Conservation (phyloP, 2,888 invertebrate genomes). For the Temnothorax unifasciatus region DNA sequence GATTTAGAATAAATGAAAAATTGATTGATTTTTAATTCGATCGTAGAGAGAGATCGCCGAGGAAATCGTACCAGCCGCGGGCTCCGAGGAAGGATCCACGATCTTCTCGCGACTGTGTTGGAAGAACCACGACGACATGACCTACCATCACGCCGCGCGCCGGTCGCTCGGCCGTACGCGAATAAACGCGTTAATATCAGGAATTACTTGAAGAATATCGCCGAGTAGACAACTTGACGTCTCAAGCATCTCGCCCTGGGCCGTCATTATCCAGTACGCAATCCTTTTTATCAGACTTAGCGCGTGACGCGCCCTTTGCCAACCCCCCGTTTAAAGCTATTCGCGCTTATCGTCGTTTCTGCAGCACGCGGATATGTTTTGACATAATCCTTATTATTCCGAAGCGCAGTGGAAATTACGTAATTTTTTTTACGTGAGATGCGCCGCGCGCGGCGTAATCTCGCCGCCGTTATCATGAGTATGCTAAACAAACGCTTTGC, state of each 20-base stretch:
- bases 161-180: conserved; percentile 12
- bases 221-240: conserved; percentile 46
- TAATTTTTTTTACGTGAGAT: conserved; percentile 26
- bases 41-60: conserved; percentile 3
- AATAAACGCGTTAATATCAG: conserved; percentile 48
- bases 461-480: conserved; percentile 9
- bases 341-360: conserved; percentile 39
- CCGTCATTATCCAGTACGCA: conserved; percentile 36
- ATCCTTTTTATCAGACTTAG: conserved; percentile 37
- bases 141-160: conserved; percentile 21
- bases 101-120: conserved; percentile 31
- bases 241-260: conserved; percentile 31
- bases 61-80: conserved; percentile 22
- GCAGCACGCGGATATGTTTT: conserved; percentile 30
- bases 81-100: conserved; percentile 19
- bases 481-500: conserved; percentile 2
- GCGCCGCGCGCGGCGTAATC: background rate
- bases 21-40: background rate
- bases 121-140: conserved; percentile 15
- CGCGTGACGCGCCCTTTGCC: conserved; percentile 36
- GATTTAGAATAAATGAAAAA: conserved; percentile 9
- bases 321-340: conserved; percentile 37
- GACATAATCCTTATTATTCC: conserved; percentile 46
- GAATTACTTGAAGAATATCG: conserved; percentile 39
- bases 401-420: conserved; percentile 39